phyloP scores from a whole-genome alignment of 2,797 vertebrate genomes.

The Decapterus maruadsi region DNA sequence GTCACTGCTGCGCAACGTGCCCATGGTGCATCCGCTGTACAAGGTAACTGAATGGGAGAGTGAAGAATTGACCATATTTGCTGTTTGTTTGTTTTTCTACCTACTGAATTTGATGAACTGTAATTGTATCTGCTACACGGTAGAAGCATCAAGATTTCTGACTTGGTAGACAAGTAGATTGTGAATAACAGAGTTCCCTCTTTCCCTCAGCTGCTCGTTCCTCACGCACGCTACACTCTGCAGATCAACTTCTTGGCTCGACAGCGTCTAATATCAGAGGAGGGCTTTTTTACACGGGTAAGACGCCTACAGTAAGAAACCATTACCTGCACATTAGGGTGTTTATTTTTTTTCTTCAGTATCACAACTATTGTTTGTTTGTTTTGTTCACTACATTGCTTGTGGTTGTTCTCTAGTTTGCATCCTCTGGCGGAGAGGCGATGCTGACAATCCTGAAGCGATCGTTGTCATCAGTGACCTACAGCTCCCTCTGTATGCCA shows the following conservation, averaged over 20 bases:
- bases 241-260: conserved; percentile 76
- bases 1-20: conserved; percentile 82
- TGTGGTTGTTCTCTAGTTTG: conserved; percentile 38
- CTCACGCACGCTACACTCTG: conserved; percentile 78
- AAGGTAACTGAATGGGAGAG: conserved; percentile 64
- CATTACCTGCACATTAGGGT: not conserved
- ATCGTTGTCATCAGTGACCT: conserved; percentile 66
- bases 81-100: not conserved
- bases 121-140: no score
- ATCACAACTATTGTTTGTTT: not conserved
- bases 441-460: conserved; percentile 47
- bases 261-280: conserved; percentile 47
- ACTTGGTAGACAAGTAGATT: not conserved
- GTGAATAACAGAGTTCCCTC: not conserved
- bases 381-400: not conserved
- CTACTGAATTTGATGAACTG: not conserved
- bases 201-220: conserved; percentile 66
- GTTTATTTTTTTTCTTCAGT: no score
- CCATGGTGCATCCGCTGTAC: conserved; percentile 79
- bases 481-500: conserved; percentile 76
- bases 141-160: not conserved
- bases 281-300: conserved; percentile 60
- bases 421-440: conserved; percentile 64
- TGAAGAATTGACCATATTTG: not conserved
- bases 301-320: no score